Conservation (phyloP, 2,888 invertebrate species). For the Scaptomyza caliginosa region DNA sequence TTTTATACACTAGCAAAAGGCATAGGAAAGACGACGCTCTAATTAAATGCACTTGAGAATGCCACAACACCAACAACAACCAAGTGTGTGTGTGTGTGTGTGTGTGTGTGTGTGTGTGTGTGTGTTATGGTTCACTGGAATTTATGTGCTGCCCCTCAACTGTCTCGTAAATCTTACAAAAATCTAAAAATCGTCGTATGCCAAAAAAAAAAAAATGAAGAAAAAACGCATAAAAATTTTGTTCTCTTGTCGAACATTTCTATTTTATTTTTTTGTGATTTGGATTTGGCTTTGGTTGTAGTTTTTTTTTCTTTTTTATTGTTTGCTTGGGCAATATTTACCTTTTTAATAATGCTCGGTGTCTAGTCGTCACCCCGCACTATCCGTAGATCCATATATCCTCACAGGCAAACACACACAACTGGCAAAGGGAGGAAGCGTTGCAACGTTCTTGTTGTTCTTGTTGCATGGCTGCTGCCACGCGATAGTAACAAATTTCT, state of each 20-base stretch:
- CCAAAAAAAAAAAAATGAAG: constrained; percentile 37
- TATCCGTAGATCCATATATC: constrained; percentile 23
- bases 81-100: neutral
- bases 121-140: constrained; percentile 58
- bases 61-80: constrained; percentile 47
- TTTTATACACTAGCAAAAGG: constrained; percentile 31
- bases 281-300: constrained; percentile 17
- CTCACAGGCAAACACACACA: neutral
- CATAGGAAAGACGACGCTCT: constrained; percentile 58
- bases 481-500: constrained; percentile 49
- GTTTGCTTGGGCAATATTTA: constrained; percentile 71
- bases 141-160: constrained; percentile 68
- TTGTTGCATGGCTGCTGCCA: constrained; percentile 24
- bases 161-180: constrained; percentile 74
- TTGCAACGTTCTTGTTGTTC: constrained; percentile 13
- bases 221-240: constrained; percentile 67
- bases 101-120: constrained; percentile 14
- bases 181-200: constrained; percentile 43
- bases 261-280: constrained; percentile 34
- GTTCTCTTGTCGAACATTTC: constrained; percentile 71
- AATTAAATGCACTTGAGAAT: constrained; percentile 77
- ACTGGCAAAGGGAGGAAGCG: constrained; percentile 6
- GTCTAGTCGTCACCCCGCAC: constrained; percentile 56
- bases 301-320: too few species aligned
- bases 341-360: constrained; percentile 71